Evolutionary conservation across 1,140 invertebrate genomes (phyloP).

Genomic region (Drosophila lacteicornis): DNA sequence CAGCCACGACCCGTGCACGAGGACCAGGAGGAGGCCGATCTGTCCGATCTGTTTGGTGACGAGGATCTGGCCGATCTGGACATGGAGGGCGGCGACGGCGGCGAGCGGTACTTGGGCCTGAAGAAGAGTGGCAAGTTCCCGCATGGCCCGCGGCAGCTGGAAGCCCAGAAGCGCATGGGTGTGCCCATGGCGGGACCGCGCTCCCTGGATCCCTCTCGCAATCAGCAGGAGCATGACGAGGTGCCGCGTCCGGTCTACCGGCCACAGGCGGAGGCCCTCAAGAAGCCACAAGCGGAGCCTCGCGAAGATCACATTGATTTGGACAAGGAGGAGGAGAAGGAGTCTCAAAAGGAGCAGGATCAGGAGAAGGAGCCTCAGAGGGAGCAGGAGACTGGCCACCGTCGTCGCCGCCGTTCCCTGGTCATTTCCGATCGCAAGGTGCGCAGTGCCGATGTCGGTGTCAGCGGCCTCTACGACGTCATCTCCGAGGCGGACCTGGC

Average conservation of each 20-base stretch:
- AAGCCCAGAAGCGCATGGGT: conserved; percentile 85
- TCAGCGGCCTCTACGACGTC: conserved; percentile 95
- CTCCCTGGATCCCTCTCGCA: conserved; percentile 81
- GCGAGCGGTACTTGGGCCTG: conserved; percentile 76
- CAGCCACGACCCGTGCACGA: conserved; percentile 80
- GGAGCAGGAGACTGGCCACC: conserved; percentile 6
- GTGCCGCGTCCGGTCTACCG: conserved; percentile 74
- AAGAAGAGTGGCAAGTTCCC: conserved; percentile 90
- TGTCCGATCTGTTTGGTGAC: conserved; percentile 77
- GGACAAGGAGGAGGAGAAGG: conserved; percentile 55
- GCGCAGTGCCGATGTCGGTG: conserved; percentile 93
- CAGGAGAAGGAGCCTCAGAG: conserved; percentile 8
- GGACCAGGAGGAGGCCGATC: conserved; percentile 75
- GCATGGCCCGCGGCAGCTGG: conserved; percentile 91
- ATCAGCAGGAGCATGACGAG: conserved; percentile 14
- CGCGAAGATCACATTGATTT: conserved; percentile 80
- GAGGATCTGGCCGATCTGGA: conserved; percentile 76
- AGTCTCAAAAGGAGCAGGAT: not conserved
- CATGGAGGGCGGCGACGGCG: conserved; percentile 63
- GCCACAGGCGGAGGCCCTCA: conserved; percentile 73
- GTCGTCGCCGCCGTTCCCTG: conserved; percentile 87
- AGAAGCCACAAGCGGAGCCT: conserved; percentile 7
- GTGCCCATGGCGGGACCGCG: conserved; percentile 87
- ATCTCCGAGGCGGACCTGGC: conserved; percentile 96
- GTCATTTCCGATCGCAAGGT: conserved; percentile 90